These are phyloP conservation scores for Smithornis capensis DNA, from an alignment of 2,113 vertebrate species.

Conservation along the genomic window DNA sequence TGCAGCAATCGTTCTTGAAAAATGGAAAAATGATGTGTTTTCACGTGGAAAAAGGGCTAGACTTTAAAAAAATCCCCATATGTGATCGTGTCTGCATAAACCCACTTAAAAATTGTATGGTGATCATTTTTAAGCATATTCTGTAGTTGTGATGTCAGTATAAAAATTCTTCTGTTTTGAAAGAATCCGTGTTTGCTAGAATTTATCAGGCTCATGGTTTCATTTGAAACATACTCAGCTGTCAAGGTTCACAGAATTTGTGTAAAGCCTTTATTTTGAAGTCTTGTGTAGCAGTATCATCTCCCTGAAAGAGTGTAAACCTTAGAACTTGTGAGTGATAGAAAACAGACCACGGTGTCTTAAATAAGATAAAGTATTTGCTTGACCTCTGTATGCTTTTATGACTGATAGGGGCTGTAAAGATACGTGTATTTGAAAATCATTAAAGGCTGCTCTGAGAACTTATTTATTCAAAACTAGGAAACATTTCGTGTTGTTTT, in stretches of 20 bases:
- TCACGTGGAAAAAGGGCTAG: conserved; percentile 66
- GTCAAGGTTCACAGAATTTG: conserved; percentile 28
- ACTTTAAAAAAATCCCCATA: not conserved
- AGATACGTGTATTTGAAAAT: conserved; percentile 35
- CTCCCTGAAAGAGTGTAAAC: conserved; percentile 41
- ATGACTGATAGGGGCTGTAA: conserved; percentile 35
- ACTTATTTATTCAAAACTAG: not conserved
- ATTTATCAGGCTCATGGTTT: not conserved
- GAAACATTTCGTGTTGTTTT: not conserved
- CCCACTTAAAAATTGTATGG: not conserved
- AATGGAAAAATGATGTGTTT: conserved; percentile 31
- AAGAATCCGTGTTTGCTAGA: not conserved
- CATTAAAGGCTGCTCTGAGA: conserved; percentile 22
- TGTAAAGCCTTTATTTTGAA: conserved; percentile 42
- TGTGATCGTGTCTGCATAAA: not conserved
- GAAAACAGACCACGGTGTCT: conserved; percentile 61
- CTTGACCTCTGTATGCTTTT: conserved; percentile 57
- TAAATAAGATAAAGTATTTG: conserved; percentile 64
- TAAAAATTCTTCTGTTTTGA: not conserved
- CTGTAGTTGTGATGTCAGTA: not conserved
- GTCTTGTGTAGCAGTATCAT: conserved; percentile 10
- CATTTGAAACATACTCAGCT: not conserved
- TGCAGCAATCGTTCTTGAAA: conserved; percentile 64
- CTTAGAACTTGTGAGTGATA: conserved; percentile 51
- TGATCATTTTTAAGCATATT: not conserved